Conservation (phyloP, 2,888 invertebrate genomes). For the Petrolisthes manimaculis region DNA sequence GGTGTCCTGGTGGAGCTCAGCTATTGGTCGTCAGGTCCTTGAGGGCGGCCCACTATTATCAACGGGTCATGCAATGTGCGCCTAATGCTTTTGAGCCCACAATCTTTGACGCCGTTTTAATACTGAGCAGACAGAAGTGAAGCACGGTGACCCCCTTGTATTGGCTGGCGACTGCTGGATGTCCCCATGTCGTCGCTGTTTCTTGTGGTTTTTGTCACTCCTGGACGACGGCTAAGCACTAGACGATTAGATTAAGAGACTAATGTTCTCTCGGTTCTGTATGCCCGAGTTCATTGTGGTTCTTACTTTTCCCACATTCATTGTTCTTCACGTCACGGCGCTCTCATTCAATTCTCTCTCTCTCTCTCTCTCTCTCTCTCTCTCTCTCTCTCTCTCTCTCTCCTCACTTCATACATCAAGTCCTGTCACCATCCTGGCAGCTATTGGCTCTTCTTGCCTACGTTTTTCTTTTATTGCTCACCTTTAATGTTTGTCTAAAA, state of each 20-base stretch:
- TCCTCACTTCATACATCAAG: not conserved
- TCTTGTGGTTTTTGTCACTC: too few species aligned
- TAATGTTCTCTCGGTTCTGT: too few species aligned
- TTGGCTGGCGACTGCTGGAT: too few species aligned
- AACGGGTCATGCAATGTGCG: slow-evolving; percentile 38
- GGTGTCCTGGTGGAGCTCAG: not conserved
- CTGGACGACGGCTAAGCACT: too few species aligned
- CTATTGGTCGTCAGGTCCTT: slow-evolving; percentile 26
- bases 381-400: not conserved
- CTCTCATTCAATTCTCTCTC: too few species aligned
- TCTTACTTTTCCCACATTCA: too few species aligned
- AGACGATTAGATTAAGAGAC: too few species aligned
- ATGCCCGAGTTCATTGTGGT: too few species aligned
- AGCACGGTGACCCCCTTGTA: too few species aligned
- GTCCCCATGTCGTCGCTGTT: too few species aligned
- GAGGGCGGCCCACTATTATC: slow-evolving; percentile 37
- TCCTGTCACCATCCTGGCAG: not conserved
- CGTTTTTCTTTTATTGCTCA: not conserved
- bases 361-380: too few species aligned
- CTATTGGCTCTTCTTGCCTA: not conserved
- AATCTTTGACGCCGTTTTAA: slow-evolving; percentile 30
- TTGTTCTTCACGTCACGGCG: too few species aligned
- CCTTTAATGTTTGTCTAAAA: not conserved
- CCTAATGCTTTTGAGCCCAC: not conserved
- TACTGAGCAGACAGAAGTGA: slow-evolving; percentile 19